phyloP scores from a whole-genome alignment of 2,888 invertebrate genomes.

The Cryptophagus acutangulus region DNA sequence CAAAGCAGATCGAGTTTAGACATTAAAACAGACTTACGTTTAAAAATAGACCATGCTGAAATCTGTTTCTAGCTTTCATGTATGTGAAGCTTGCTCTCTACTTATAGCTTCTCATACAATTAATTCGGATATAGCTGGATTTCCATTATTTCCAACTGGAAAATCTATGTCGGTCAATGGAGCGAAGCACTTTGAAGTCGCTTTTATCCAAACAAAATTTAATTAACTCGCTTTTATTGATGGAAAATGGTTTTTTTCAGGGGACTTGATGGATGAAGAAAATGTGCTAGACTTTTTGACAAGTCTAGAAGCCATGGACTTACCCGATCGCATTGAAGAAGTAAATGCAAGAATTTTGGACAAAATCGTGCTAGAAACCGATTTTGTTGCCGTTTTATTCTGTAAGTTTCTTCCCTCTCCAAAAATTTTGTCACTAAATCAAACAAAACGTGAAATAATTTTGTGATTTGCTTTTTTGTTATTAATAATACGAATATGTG shows the following conservation, averaged over 20 bases:
- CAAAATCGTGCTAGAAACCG: conserved; percentile 87
- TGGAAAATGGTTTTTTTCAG: conserved; percentile 48
- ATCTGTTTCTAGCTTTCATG: conserved; percentile 16
- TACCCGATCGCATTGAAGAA: conserved; percentile 92
- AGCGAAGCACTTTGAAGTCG: too few species aligned
- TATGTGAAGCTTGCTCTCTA: too few species aligned
- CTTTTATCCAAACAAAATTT: neutral
- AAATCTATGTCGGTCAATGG: too few species aligned
- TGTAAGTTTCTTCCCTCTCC: conserved; percentile 75
- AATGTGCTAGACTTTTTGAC: conserved; percentile 89
- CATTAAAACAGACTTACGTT: conserved; percentile 16
- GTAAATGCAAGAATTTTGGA: conserved; percentile 85
- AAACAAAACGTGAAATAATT: neutral
- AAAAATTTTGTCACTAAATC: neutral
- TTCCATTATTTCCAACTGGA: too few species aligned
- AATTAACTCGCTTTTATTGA: neutral
- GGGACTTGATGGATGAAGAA: conserved; percentile 93
- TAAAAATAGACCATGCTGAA: conserved; percentile 22
- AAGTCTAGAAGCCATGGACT: conserved; percentile 90
- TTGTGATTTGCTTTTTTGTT: neutral
- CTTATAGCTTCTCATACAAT: too few species aligned
- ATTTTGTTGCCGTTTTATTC: conserved; percentile 88
- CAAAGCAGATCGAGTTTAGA: conserved; percentile 17
- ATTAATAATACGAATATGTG: conserved; percentile 5
- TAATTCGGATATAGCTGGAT: too few species aligned